A percentile compares a stretch with the other conserved stretches of the same genome.
These are phyloP conservation scores for Toxotes jaculatrix DNA, from an alignment of 2,113 vertebrate species.

Conservation along the genomic window DNA sequence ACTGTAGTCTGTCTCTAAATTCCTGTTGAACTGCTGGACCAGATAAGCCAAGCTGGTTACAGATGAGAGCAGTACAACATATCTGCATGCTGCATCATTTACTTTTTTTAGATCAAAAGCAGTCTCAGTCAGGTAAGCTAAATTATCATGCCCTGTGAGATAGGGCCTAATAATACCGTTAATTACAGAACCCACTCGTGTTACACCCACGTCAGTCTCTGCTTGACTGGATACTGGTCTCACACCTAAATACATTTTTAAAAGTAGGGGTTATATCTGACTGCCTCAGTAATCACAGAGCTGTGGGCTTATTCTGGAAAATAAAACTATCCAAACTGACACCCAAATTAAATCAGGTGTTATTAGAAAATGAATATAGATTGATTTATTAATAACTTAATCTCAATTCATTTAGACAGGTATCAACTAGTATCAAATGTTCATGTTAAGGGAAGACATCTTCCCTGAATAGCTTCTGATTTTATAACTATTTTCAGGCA, in stretches of 20 bases:
- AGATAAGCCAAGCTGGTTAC: conserved; percentile 55
- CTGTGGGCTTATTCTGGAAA: background rate
- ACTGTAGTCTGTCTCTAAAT: conserved; percentile 59
- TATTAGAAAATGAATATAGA: background rate
- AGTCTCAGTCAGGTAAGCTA: conserved; percentile 31
- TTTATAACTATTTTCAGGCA: too few relatives aligned
- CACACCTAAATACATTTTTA: background rate
- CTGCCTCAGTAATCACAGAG: background rate
- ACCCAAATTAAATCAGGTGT: background rate
- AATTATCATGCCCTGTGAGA: conserved; percentile 15
- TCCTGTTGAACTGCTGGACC: conserved; percentile 57
- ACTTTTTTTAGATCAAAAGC: conserved; percentile 8
- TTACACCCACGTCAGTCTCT: background rate
- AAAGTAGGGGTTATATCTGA: background rate
- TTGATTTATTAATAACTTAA: background rate
- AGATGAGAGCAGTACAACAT: conserved; percentile 39
- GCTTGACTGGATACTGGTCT: background rate
- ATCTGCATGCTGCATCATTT: conserved; percentile 17
- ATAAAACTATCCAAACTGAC: background rate
- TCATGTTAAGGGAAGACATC: background rate
- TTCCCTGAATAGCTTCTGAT: background rate
- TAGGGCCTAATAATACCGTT: background rate
- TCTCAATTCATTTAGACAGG: background rate
- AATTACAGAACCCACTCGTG: background rate
- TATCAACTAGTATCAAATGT: background rate